Base-by-base conservation (phyloP, 2,888 invertebrate species). In the Lepidochitona cinerea region DNA sequence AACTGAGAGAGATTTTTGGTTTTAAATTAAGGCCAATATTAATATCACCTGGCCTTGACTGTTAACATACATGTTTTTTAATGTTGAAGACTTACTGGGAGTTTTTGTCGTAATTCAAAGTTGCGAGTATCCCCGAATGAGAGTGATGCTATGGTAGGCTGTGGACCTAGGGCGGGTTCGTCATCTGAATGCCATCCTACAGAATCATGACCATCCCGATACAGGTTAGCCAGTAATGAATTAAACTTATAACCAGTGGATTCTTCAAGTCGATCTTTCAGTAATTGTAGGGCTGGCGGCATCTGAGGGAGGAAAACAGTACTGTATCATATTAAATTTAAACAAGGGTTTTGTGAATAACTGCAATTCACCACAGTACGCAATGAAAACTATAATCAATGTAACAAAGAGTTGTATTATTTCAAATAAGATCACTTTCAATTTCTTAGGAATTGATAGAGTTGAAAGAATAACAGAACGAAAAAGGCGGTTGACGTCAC, bases 151-250 rank as follows among this genome's bases (percentile, higher is more conserved):
- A 91, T 91, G 29, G 85, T 87, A 9, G 91, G 91, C 41, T 87
- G 77, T 9, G 84, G 79, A 4, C 92, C 91, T 68, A 92, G 85
- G 7, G 86, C 82, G 0, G 83, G 78, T 76, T 92, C 91, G 78
- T 91, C 89, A 78, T 92, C 92, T 69, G 89, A 84, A 79, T 92
- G 92, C 92, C 92, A 92, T 41, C 88, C 88, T 26, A 91, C 89
- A 77, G 87, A 87, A 77, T 92, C 92, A 75, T 91, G 89, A 2
- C 91, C 91, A 81, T 91, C 89, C 35, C 92, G 85, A 79, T 92
- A 92, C 37, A 91, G 83, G 78, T 92, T 92, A 64, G 91, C 85
- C 66, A 92, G 87, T 71, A 92, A 88, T 18, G 92, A 91, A 82
- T 92, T 92, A 79, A 91, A 92, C 37, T 85, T 83, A 41, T 88